Conservation (phyloP, 1,140 invertebrate species). For the Lutraria rhynchaena region DNA sequence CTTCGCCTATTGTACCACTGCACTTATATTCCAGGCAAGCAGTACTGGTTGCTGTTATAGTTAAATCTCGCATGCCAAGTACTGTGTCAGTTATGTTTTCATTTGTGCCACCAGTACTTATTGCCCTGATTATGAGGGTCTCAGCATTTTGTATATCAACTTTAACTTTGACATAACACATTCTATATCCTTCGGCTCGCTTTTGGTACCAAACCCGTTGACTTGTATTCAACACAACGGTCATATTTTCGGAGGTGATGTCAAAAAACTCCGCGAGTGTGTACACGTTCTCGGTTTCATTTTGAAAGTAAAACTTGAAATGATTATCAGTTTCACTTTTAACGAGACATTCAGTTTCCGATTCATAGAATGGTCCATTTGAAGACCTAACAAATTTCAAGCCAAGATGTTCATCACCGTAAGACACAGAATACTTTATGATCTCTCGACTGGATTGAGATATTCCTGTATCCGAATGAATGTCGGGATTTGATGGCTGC, state of each 20-base stretch:
- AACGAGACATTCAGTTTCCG: neutral
- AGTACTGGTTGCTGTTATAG: neutral
- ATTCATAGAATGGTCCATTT: slow-evolving; percentile 7
- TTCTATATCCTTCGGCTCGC: neutral
- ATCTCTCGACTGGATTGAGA: neutral
- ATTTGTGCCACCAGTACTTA: neutral
- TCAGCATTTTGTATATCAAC: neutral
- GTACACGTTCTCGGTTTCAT: neutral
- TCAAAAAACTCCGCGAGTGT: neutral
- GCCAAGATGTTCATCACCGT: neutral
- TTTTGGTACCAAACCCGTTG: neutral
- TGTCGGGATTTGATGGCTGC: neutral
- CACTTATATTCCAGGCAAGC: slow-evolving; percentile 10
- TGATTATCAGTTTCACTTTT: neutral
- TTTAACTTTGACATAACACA: slow-evolving; percentile 2
- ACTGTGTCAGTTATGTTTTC: neutral
- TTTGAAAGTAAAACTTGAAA: neutral
- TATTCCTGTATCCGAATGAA: neutral
- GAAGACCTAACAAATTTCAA: neutral
- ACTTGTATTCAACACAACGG: neutral
- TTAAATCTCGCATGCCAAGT: neutral
- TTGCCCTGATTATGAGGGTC: neutral
- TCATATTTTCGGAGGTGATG: neutral
- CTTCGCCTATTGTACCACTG: neutral
- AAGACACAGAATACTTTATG: neutral